Evolutionary conservation across 2,797 vertebrate genomes (phyloP), one percentile per base, ranked within the genome.

Genomic region (Paedocypris micromegethes): DNA sequence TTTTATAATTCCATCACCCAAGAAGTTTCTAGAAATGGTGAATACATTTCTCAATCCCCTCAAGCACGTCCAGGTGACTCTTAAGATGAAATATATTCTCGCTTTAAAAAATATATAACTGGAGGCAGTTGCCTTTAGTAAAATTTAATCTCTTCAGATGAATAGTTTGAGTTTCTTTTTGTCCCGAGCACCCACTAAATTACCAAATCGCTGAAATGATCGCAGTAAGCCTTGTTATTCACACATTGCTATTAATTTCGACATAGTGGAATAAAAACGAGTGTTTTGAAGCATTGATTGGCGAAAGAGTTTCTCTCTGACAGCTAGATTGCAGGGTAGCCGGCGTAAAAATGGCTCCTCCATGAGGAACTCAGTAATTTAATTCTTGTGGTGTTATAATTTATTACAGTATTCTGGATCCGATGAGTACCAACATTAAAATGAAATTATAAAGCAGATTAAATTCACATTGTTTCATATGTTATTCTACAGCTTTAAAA

Each of bases 361-460:
- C 89, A 88, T 84, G 88, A 94, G 92, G 91, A 94, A 97, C 92
- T 93, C 91, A 92, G 92, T 95, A 94, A 97, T 98, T 96, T 91
- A 88, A 93, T 95, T 95, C 93, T 95, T 92, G 91, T 92, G 89
- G 90, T 94, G 93, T 95, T 92, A 93, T 95, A 93, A 97, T 97
- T 96, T 95, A 98, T 97, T 95, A 95, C 89, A 92, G 91, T 92
- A 89, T 93, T 91, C 90, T 90, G 91, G 91, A 92, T 89, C 85
- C 94, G 94, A 96, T 97, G 92, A 95, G 96, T 94, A 91, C 93
- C 86, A 87, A 93, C 92, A 97, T 96, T 93, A 94, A 92, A 93
- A 94, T 91, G 85, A 93, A 93, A 93, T 92, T 91, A 94, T 88
- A 93, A 94, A 94, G 91, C 92, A 94, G 95, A 94, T 93, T 78